These are phyloP conservation scores for Brotula barbata DNA, from an alignment of 2,797 vertebrate genomes.

Conservation along the genomic window DNA sequence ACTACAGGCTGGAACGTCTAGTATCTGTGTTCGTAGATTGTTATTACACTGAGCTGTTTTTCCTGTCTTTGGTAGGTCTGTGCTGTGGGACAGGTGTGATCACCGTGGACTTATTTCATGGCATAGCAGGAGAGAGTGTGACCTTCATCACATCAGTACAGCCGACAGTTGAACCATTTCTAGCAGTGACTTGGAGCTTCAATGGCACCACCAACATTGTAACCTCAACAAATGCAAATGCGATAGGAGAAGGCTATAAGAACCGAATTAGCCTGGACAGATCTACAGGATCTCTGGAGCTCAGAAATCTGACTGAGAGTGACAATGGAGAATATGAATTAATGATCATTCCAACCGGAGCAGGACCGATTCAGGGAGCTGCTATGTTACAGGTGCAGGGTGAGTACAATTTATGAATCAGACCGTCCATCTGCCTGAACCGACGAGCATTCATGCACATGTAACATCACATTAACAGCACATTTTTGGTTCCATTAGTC, in stretches of 20 bases:
- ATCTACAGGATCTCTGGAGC: conserved; percentile 54
- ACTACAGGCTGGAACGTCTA: not conserved
- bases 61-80: conserved; percentile 26
- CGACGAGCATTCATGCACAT: not conserved
- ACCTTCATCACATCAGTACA: conserved; percentile 48
- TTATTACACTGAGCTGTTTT: not conserved
- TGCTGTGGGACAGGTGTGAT: conserved; percentile 33
- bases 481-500: not conserved
- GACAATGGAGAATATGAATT: conserved; percentile 55
- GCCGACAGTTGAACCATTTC: conserved; percentile 10
- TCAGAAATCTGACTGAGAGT: conserved; percentile 43
- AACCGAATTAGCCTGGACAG: conserved; percentile 45
- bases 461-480: too few species aligned
- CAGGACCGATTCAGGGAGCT: conserved; percentile 2
- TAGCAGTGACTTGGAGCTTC: conserved; percentile 44
- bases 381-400: conserved; percentile 31
- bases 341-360: conserved; percentile 12
- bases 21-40: not conserved
- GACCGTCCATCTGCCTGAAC: not conserved
- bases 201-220: conserved; percentile 23
- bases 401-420: conserved; percentile 25
- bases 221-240: conserved; percentile 1
- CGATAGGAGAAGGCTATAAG: conserved; percentile 30
- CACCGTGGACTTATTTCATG: conserved; percentile 21
- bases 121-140: conserved; percentile 28